phyloP scores from a whole-genome alignment of 2,888 invertebrate species.

The Rhodophaea formosa region DNA sequence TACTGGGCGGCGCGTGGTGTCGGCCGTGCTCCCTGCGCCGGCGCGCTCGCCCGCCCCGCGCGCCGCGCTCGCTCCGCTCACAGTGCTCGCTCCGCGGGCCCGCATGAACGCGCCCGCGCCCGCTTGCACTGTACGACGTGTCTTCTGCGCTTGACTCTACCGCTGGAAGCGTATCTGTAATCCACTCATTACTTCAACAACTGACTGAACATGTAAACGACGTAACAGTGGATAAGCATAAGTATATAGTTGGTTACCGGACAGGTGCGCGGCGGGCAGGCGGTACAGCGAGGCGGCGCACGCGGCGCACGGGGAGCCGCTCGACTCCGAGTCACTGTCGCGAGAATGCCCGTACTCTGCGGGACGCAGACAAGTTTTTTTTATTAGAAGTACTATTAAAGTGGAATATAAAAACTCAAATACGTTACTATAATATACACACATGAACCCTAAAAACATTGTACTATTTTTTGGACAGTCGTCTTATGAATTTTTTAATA shows the following conservation, averaged over 20 bases:
- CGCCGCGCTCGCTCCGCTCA: no score
- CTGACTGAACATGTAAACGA: no score
- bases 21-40: constrained; percentile 9
- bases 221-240: no score
- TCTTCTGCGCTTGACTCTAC: constrained; percentile 58
- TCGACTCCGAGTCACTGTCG: constrained; percentile 67
- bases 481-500: no score
- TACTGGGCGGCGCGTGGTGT: constrained; percentile 29
- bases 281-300: constrained; percentile 60
- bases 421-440: no score
- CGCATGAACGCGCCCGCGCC: constrained; percentile 21
- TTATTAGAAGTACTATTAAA: not conserved
- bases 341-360: constrained; percentile 46
- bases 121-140: constrained; percentile 42
- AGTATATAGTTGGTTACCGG: constrained; percentile 33
- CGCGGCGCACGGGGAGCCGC: constrained; percentile 68
- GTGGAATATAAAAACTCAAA: no score
- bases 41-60: constrained; percentile 20
- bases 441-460: no score
- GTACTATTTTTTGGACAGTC: no score
- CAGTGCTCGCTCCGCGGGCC: constrained; percentile 23
- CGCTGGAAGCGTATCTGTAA: constrained; percentile 48
- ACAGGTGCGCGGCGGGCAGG: constrained; percentile 48
- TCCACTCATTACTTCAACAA: not conserved
- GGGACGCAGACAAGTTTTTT: not conserved